Evolutionary conservation across 2,888 invertebrate species (phyloP).

Genomic region (Polylopha cassiicola): DNA sequence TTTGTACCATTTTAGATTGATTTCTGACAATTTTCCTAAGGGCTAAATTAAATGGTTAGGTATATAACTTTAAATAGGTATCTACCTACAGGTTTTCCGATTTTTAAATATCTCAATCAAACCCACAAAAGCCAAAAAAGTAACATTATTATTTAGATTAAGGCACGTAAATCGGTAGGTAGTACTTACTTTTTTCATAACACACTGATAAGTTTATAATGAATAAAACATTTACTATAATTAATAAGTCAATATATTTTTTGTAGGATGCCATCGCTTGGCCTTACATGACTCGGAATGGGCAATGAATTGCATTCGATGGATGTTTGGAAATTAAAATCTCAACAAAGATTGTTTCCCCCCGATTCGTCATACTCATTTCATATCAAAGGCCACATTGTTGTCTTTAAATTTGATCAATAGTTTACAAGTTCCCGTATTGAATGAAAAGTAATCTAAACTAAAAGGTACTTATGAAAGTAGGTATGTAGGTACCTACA

Average conservation of each 20-base stretch:
- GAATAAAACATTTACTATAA: constrained; percentile 1
- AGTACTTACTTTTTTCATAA: constrained; percentile 56
- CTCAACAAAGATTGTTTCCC: constrained; percentile 37
- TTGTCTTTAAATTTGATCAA: constrained; percentile 11
- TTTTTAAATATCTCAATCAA: too few relatives aligned
- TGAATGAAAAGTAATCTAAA: too few relatives aligned
- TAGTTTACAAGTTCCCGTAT: constrained; percentile 2
- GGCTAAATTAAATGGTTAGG: constrained; percentile 37
- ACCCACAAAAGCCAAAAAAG: too few relatives aligned
- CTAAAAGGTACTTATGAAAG: not conserved
- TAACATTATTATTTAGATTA: not conserved
- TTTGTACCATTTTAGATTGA: constrained; percentile 65
- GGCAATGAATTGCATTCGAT: constrained; percentile 1
- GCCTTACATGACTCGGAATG: not conserved
- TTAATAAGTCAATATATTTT: not conserved
- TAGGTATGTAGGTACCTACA: not conserved
- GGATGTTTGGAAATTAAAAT: constrained; percentile 36
- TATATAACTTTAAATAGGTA: constrained; percentile 9
- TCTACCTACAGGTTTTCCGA: too few relatives aligned
- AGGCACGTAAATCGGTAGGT: not conserved
- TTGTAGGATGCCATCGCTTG: constrained; percentile 7
- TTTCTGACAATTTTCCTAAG: constrained; percentile 63
- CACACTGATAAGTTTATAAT: constrained; percentile 21
- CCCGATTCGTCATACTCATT: constrained; percentile 5
- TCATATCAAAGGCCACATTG: constrained; percentile 14